Base-by-base conservation (phyloP, 2,888 invertebrate species). In the Volucella zonaria region DNA sequence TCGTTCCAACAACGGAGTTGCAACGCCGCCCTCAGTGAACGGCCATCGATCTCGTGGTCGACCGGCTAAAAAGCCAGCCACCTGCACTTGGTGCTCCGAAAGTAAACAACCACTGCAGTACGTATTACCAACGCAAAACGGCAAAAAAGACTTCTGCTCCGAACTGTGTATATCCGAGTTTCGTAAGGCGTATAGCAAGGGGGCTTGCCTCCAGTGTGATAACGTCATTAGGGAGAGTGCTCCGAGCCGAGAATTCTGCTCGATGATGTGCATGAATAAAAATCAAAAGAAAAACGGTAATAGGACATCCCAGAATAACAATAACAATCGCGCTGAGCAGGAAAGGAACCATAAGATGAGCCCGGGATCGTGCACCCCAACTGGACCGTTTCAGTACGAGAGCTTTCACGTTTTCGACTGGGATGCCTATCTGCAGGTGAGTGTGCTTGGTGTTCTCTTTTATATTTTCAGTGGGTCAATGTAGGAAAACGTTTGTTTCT, bases 111-210 rank as follows among this genome's bases (percentile, higher is more conserved):
- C 96, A 2, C 91, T 97, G 68, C 97, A 96, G 90, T 97, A 97
- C 92, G 96, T 97, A 42, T 92, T 97, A 87, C 97, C 97, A 10
- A 91, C 91, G 1, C 96, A 96, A 89, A 96, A 96, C 90, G 97
- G 97, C 11, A 97, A 97, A 89, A 97, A 97, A 89, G 97, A 97
- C 90, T 98, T 97, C 91, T 98, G 97, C 92, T 97, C 97, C 0
- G 97, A 97, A 92, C 95, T 95, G 42, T 98, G 97, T 92, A 93
- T 97, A 59, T 95, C 96, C 1, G 97, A 97, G 92, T 97, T 97
- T 91, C 94, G 97, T 68, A 97, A 97, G 91, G 97, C 97, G 1
- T 96, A 96, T 89, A 95, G 95, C 89, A 96, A 97, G 92, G 97
- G 97, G 76, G 96, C 96, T 61, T 97, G 97, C 91, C 93, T 95